A percentile compares a stretch with the other conserved stretches of the same genome.
These are phyloP conservation scores for Eumeta japonica DNA, from an alignment of 1,140 invertebrate genomes.

Conservation along the genomic window DNA sequence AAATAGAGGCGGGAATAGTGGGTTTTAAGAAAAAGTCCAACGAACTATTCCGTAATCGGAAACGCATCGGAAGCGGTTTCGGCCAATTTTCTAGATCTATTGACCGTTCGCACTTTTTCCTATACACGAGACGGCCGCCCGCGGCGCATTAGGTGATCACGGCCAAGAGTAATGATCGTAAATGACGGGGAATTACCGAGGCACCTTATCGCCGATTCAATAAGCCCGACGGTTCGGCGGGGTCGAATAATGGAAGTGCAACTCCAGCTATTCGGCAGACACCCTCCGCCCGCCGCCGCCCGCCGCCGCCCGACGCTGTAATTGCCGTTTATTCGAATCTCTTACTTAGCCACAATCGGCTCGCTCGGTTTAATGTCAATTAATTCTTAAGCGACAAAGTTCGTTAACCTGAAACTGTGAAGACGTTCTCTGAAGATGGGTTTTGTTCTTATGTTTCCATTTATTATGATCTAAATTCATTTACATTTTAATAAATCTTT, in stretches of 20 bases:
- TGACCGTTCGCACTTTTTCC: conserved; percentile 27
- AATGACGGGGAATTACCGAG: conserved; percentile 53
- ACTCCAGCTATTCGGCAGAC: conserved; percentile 37
- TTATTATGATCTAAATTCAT: too few relatives aligned
- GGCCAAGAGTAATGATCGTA: conserved; percentile 47
- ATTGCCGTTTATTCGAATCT: conserved; percentile 34
- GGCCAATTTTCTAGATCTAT: conserved; percentile 3
- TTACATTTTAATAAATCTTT: too few relatives aligned
- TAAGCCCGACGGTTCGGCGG: conserved; percentile 37
- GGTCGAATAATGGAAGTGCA: conserved; percentile 51
- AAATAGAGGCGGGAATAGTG: too few relatives aligned
- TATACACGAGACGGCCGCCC: too few relatives aligned
- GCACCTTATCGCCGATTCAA: conserved; percentile 54
- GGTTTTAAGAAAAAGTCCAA: neutral
- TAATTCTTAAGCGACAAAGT: too few relatives aligned
- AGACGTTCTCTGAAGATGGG: too few relatives aligned
- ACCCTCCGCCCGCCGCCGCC: conserved; percentile 32
- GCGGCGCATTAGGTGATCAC: conserved; percentile 38
- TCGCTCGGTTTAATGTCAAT: conserved; percentile 29
- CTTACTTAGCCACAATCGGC: conserved; percentile 20
- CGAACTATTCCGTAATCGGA: too few relatives aligned
- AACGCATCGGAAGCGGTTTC: neutral
- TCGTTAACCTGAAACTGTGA: too few relatives aligned
- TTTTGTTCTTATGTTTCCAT: too few relatives aligned
- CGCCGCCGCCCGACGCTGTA: conserved; percentile 34